Evolutionary conservation across 2,113 vertebrate species (phyloP).

Genomic region (Cygnus atratus): DNA sequence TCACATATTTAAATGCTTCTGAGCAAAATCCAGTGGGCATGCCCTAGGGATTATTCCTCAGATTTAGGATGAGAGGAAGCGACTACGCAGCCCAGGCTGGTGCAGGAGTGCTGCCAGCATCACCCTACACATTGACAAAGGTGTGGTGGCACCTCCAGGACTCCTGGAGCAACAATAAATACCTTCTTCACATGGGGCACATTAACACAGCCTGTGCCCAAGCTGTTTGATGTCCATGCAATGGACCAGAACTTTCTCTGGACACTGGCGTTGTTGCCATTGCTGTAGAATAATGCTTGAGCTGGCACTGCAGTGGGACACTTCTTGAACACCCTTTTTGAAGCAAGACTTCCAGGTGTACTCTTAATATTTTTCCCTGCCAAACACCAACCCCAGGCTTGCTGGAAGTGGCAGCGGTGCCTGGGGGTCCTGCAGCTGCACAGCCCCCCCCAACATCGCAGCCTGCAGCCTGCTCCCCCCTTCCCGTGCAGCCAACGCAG

Average conservation of each 20-base stretch:
- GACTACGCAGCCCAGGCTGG: neutral
- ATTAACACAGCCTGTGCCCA: no score
- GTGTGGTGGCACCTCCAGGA: neutral
- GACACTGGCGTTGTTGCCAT: neutral
- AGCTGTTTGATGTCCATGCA: neutral
- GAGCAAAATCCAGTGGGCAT: neutral
- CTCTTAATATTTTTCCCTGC: neutral
- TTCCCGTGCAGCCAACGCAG: fast-evolving
- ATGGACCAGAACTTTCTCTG: neutral
- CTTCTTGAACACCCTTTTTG: neutral
- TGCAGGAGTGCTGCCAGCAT: neutral
- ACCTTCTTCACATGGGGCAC: neutral
- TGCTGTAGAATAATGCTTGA: neutral
- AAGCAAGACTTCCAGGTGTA: neutral
- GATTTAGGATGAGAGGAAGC: neutral
- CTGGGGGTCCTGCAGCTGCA: fast-evolving
- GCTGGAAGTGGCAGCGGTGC: fast-evolving
- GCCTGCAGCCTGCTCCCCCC: neutral
- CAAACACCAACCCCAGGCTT: neutral
- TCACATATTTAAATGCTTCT: neutral
- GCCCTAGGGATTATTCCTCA: neutral
- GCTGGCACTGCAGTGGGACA: neutral
- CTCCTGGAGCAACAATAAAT: fast-evolving
- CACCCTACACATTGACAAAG: neutral
- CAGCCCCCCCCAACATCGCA: neutral